Evolutionary conservation across 1,140 invertebrate species (phyloP).

Genomic region (Ditylenchus dipsaci): DNA sequence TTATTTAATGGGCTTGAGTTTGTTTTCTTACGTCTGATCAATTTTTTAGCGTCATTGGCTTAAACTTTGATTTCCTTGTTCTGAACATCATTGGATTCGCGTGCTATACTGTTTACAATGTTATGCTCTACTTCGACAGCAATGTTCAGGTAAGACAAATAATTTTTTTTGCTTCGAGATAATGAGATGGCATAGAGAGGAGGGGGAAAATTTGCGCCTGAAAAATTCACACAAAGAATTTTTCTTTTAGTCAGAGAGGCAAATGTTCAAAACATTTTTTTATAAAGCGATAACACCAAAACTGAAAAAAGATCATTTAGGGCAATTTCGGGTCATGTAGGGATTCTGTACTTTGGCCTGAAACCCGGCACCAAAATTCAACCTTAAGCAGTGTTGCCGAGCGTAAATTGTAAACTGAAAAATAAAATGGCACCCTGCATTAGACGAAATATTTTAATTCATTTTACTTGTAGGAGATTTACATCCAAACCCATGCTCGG

Average conservation of each 20-base stretch:
- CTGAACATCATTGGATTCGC: conserved; percentile 88
- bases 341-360: no score
- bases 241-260: background rate
- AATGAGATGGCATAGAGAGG: no score
- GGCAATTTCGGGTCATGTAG: no score
- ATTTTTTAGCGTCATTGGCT: conserved; percentile 78
- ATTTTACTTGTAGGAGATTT: conserved; percentile 27
- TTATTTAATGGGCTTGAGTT: no score
- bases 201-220: conserved; percentile 66
- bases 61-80: conserved; percentile 91
- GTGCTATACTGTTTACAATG: conserved; percentile 86
- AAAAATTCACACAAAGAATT: background rate
- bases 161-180: conserved; percentile 58
- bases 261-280: no score
- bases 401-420: no score
- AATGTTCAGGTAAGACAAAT: conserved; percentile 54
- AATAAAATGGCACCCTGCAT: no score
- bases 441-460: background rate
- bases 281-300: no score
- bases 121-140: conserved; percentile 79
- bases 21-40: background rate
- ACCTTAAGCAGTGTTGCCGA: no score
- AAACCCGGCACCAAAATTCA: no score
- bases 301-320: no score
- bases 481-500: conserved; percentile 37